phyloP scores from a whole-genome alignment of 2,113 vertebrate genomes.

The Acrocephalus arundinaceus region DNA sequence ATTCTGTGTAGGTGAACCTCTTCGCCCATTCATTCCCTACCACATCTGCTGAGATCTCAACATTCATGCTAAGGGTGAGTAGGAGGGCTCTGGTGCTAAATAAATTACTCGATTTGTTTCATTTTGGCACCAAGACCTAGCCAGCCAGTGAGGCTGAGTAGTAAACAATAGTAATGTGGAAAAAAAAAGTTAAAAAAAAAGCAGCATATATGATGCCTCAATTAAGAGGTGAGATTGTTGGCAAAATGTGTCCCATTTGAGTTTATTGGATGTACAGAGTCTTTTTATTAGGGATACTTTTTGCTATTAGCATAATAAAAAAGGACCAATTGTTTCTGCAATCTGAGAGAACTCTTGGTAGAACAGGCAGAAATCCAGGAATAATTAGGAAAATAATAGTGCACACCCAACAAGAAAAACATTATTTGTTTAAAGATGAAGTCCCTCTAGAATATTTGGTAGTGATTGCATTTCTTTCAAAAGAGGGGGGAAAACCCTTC shows the following conservation, averaged over 20 bases:
- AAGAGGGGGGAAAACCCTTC: constrained; percentile 36
- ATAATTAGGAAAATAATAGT: constrained; percentile 73
- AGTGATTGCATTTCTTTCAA: constrained; percentile 20
- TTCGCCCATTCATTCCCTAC: neutral
- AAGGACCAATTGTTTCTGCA: constrained; percentile 59
- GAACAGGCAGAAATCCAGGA: constrained; percentile 69
- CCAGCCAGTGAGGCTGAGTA: neutral
- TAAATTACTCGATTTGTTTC: neutral
- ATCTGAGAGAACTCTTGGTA: constrained; percentile 68
- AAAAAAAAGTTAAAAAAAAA: neutral
- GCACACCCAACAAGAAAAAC: constrained; percentile 69
- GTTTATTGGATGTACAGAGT: constrained; percentile 36
- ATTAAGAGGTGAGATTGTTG: constrained; percentile 45
- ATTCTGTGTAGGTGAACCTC: constrained; percentile 16
- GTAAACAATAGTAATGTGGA: constrained; percentile 9
- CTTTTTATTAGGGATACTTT: constrained; percentile 51
- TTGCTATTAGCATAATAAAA: constrained; percentile 20
- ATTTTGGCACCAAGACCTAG: neutral
- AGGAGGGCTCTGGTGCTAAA: neutral
- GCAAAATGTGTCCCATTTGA: neutral
- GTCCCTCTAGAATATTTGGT: constrained; percentile 56
- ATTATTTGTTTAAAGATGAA: constrained; percentile 64
- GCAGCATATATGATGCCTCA: neutral
- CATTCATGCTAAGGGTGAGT: neutral
- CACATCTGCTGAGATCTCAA: neutral